phyloP scores from a whole-genome alignment of 2,888 invertebrate genomes.

The Ormyrus thymus region DNA sequence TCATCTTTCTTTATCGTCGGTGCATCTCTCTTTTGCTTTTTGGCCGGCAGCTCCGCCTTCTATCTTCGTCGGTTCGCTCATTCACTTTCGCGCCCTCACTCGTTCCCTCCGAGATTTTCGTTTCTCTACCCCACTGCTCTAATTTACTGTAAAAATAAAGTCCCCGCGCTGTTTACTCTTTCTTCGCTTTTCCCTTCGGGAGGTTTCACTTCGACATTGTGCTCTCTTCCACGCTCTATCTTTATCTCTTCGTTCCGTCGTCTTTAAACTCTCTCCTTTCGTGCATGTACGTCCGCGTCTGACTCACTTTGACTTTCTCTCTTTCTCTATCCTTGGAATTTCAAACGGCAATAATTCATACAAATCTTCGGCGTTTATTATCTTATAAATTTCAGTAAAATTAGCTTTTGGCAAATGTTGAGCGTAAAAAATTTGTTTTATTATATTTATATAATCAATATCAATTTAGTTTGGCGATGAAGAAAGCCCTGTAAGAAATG shows the following conservation, averaged over 20 bases:
- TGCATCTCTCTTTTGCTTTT: constrained; percentile 1
- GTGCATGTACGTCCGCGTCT: constrained; percentile 15
- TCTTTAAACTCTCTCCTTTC: constrained; percentile 39
- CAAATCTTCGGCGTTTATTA: constrained; percentile 11
- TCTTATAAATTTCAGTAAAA: constrained; percentile 5
- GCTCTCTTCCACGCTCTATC: constrained; percentile 8
- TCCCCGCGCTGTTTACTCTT: neutral
- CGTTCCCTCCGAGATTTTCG: neutral
- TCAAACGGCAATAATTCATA: constrained; percentile 22
- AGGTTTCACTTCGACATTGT: constrained; percentile 32
- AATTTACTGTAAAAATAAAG: constrained; percentile 21
- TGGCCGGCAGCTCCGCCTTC: neutral
- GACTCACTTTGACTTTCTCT: constrained; percentile 52
- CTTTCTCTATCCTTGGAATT: constrained; percentile 43
- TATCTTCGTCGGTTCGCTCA: constrained; percentile 8
- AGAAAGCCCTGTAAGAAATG: too few species aligned
- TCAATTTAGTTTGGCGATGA: too few species aligned
- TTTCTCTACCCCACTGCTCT: constrained; percentile 3
- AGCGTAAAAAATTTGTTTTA: neutral
- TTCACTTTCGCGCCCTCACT: constrained; percentile 15
- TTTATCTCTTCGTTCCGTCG: constrained; percentile 14
- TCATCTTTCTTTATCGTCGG: neutral
- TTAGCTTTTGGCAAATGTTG: neutral
- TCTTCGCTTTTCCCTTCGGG: neutral
- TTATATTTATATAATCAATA: too few species aligned